Percentiles rank a stretch among this genome's conserved stretches.
phyloP scores from a whole-genome alignment of 2,888 invertebrate genomes.

The Perizoma flavofasciatum region DNA sequence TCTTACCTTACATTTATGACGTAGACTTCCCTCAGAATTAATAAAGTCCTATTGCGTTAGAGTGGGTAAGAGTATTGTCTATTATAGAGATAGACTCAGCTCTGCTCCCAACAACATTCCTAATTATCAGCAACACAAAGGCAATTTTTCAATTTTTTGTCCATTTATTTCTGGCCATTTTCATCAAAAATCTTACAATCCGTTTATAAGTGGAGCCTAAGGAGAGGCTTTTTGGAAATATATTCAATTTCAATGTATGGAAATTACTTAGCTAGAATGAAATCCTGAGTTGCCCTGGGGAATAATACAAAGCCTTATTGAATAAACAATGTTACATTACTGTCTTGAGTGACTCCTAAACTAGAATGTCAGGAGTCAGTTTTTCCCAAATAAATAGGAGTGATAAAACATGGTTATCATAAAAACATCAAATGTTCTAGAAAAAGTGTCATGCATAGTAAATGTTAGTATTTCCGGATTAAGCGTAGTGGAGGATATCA shows the following conservation, averaged over 20 bases:
- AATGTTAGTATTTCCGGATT: no score
- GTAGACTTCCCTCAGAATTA: slow-evolving; percentile 2
- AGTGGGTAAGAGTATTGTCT: slow-evolving; percentile 1
- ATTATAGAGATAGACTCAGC: slow-evolving; percentile 11
- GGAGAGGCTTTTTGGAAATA: background rate
- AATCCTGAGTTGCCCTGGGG: no score
- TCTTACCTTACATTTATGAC: background rate
- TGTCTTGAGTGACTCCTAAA: no score
- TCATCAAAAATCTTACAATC: background rate
- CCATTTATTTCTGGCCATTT: background rate
- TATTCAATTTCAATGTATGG: background rate
- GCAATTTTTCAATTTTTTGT: no score
- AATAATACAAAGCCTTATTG: no score
- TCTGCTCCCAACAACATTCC: slow-evolving; percentile 8
- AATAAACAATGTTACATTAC: no score
- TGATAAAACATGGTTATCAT: no score
- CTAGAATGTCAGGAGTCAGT: no score
- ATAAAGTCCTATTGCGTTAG: slow-evolving; percentile 16
- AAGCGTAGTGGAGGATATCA: no score
- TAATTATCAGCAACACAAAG: background rate
- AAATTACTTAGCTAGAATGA: background rate
- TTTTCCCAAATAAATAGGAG: no score
- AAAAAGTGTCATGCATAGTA: no score
- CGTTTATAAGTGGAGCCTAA: background rate
- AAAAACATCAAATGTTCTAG: no score